Evolutionary conservation across 2,113 vertebrate genomes (phyloP).

Genomic region (Pseudopipra pipra): DNA sequence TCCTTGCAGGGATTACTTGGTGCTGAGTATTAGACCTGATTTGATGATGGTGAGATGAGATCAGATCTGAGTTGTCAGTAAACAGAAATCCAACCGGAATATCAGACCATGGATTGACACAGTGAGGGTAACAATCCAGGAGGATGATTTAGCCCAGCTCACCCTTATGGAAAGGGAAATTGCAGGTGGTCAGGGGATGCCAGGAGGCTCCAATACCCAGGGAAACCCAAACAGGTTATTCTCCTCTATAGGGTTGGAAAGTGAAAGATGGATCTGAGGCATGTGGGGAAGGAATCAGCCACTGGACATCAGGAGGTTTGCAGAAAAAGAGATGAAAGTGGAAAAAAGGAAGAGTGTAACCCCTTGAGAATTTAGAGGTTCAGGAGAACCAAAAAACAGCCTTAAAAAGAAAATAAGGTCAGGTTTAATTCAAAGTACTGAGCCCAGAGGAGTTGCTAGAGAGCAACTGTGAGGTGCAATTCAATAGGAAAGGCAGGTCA

Average conservation of each 20-base stretch:
- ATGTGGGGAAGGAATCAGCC: neutral
- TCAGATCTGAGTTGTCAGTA: neutral
- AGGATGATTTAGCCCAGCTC: neutral
- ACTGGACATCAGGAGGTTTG: neutral
- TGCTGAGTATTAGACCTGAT: neutral
- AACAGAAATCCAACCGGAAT: neutral
- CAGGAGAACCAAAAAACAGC: neutral
- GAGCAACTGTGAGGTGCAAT: neutral
- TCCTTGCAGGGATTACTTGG: neutral
- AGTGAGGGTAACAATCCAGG: neutral
- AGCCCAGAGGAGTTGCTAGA: neutral
- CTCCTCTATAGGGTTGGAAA: neutral
- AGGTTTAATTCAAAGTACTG: neutral
- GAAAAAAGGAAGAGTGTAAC: neutral
- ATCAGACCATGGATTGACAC: neutral
- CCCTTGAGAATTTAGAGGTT: neutral
- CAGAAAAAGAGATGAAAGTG: neutral
- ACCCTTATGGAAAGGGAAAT: neutral
- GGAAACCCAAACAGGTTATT: neutral
- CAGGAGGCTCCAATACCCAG: neutral
- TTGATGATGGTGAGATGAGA: neutral
- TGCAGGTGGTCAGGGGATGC: neutral
- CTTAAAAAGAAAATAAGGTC: neutral
- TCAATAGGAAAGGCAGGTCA: neutral
- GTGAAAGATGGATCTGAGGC: neutral